Evolutionary conservation across 2,888 invertebrate genomes (phyloP), one percentile per base, ranked within the genome.

Genomic region (Xestoiulus laeticollis): DNA sequence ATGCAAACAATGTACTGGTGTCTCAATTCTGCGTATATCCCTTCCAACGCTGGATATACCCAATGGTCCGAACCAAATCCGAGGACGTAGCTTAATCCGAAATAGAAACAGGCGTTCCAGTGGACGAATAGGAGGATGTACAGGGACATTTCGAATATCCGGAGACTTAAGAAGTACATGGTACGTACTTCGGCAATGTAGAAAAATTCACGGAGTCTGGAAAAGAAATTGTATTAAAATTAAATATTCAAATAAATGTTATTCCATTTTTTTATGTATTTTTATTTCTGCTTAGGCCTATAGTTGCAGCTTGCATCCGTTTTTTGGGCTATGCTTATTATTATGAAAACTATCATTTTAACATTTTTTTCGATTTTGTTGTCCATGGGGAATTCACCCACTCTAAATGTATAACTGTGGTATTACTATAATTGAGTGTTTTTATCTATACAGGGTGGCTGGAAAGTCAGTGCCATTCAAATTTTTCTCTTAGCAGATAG

Each of bases 31-130:
- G 59, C 85, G 88, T 87, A 89, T 88, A 83, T 30, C 19, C 38
- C 87, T 16, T 68, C 32, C n/a, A 78, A 10, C 1, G 89, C 88
- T 3, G 91, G 91, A 89, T 92, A 93, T 1, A 93, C 92, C 93
- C 97, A 97, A 91, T 95, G 95, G 91, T 98, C 98, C 0, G 95
- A 94, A 26, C 97, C 97, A 91, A 98, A 97, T 22, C 98, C 98
- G 88, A 98, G 96, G 26, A 95, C 94, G 91, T 96, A 96, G 92
- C 97, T 97, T 90, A 98, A 96, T 88, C 95, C 96, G 92, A 97
- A 98, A 92, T 97, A 98, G 90, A 98, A 93, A 92, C 98, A 98
- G 33, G 97, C 98, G 92, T 98, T 98, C 97, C 98, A 98, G 92
- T 98, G 98, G 90, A 98, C 98, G 44, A 98, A 94, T 89, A 98